Percentiles rank a stretch among this genome's conserved stretches.
phyloP scores from a whole-genome alignment of 1,140 invertebrate genomes.

The Lordiphosa collinella region DNA sequence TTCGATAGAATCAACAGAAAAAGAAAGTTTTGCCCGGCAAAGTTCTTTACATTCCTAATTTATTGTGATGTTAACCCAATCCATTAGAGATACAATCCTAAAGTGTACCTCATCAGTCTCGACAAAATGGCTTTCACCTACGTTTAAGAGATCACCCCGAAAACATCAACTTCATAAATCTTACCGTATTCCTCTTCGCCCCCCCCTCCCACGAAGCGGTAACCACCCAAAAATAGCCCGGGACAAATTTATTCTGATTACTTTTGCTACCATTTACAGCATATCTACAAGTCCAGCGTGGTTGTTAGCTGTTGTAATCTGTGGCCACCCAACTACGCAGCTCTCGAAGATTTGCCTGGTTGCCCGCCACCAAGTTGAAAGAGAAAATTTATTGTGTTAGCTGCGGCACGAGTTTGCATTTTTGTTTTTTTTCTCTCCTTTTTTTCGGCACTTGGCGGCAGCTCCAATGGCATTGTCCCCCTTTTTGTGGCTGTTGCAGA shows the following conservation, averaged over 20 bases:
- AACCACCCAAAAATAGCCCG: slow-evolving; percentile 9
- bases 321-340: slow-evolving; percentile 54
- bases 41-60: too few relatives aligned
- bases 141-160: slow-evolving; percentile 1
- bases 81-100: too few relatives aligned
- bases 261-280: slow-evolving; percentile 38
- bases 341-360: slow-evolving; percentile 21
- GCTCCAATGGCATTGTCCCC: slow-evolving; percentile 24
- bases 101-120: too few relatives aligned
- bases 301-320: too few relatives aligned
- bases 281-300: not conserved
- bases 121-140: too few relatives aligned
- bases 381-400: slow-evolving; percentile 67
- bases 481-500: slow-evolving; percentile 38
- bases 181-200: not conserved
- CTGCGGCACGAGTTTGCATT: slow-evolving; percentile 58
- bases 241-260: slow-evolving; percentile 67
- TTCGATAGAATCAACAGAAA: too few relatives aligned
- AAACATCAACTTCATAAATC: slow-evolving; percentile 47
- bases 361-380: slow-evolving; percentile 32
- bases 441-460: slow-evolving; percentile 44
- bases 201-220: slow-evolving; percentile 1
- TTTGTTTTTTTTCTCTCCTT: slow-evolving; percentile 3
- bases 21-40: too few relatives aligned
- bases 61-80: too few relatives aligned